Evolutionary conservation across 2,797 vertebrate genomes (phyloP), one percentile per base, ranked within the genome.

Genomic region (Mergus octosetaceus): DNA sequence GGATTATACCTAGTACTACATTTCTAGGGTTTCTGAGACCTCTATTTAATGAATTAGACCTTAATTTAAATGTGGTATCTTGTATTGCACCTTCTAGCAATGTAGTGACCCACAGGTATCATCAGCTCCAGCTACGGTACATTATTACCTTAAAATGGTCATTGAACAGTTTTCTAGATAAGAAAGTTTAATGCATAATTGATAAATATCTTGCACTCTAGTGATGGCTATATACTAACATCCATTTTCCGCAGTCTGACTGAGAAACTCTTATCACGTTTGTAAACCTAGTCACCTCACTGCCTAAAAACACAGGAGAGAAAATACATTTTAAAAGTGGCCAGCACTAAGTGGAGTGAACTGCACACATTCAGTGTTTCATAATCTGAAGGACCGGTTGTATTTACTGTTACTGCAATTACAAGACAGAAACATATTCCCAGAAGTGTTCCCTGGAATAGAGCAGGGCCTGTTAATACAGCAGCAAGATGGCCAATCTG

Each of bases 381-480:
- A 49, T 38, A 32, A 36, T 79, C 58, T 68, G n/a, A 39, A 77
- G 72, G 58, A 72, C 20, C 51, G 43, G 72, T 71, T 77, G 64
- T 71, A 51, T 77, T 90, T 77, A 73, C 95, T 95, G 64, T 74
- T 92, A 92, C 7, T 92, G 62, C 72, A 76, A 68, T 73, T 62
- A 70, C 77, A 78, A 39, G 86, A 75, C 80, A 93, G 68, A 78
- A 65, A 71, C 13, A 4, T 84, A 79, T 89, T 93, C 76, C 90
- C 82, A 74, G 73, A 84, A 93, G 70, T 5, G 0, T 89, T 77
- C 61, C 77, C 73, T 78, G 62, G 69, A 68, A 54, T 5, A 80
- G 36, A 94, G 51, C 58, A 57, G 45, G 43, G 65, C 64, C 73
- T 86, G 89, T 72, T 89, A 92, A 92, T 64, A 85, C 6, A 91